Evolutionary conservation across 2,797 vertebrate genomes (phyloP), one percentile per base, ranked within the genome.

Genomic region (Dicrostonyx torquatus): DNA sequence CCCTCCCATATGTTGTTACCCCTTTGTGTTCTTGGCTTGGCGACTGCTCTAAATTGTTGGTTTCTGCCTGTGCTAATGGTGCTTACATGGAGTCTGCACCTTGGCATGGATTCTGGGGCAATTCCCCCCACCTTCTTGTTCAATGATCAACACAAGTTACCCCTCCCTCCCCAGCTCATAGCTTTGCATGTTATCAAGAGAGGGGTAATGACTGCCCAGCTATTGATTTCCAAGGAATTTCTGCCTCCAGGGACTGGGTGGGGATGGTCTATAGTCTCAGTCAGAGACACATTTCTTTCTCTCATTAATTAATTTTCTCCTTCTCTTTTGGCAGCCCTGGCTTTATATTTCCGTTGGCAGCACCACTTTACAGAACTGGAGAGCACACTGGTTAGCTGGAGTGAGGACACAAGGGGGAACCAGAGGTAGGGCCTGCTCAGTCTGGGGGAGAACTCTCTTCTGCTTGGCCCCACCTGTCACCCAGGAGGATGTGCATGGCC

Each of bases 151-250:
- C 62, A 66, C 83, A 77, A 83, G 92, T 76, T 9, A 87, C 2
- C 4, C 15, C 5, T 55, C 48, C n/a, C 17, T 26, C 10, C 24
- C 68, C 31, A 89, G 88, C 91, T 93, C 92, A 95, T 78, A 95
- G 96, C 96, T 95, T 91, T 93, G 92, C 95, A 87, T 97, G 96
- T 97, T 97, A 97, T 97, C 96, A 94, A 93, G 95, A 96, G 87
- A 73, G 48, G 93, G 85, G 86, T 96, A 96, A 97, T 93, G 95
- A 97, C 96, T 95, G 95, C 94, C 92, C 37, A 91, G 92, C 90
- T 97, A 97, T 97, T 97, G 97, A 97, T 96, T 97, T 97, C 95
- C 94, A 87, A 96, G 97, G 96, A 97, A 96, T 97, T 97, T 96
- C 93, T 1, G n/a, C 83, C 95, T 86, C 90, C 40, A 48, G 96